Evolutionary conservation across 2,113 vertebrate species (phyloP).

Genomic region (Boleophthalmus pectinirostris): DNA sequence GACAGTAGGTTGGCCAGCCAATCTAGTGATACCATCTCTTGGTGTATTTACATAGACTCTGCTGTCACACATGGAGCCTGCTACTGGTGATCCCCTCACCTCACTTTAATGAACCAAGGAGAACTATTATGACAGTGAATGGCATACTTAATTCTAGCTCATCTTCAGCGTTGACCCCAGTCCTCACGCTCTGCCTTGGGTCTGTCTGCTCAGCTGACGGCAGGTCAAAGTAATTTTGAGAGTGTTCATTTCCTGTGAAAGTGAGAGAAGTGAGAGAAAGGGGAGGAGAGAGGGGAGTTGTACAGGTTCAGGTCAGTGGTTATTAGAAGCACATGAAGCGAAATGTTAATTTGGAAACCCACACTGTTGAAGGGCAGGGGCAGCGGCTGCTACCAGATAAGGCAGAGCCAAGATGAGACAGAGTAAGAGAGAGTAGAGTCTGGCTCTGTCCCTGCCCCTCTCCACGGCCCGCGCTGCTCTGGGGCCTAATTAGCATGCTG

Average conservation of each 20-base stretch:
- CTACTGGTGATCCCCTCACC: conserved; percentile 80
- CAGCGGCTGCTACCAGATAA: conserved; percentile 85
- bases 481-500: conserved; percentile 93
- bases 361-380: conserved; percentile 82
- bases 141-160: conserved; percentile 98
- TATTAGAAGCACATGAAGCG: conserved; percentile 99
- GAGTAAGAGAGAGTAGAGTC: conserved; percentile 60
- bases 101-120: conserved; percentile 94
- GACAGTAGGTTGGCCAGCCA: conserved; percentile 61
- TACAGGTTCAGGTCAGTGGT: conserved; percentile 87
- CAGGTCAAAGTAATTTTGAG: conserved; percentile 97
- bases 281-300: conserved; percentile 45
- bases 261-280: conserved; percentile 64
- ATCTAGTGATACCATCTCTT: conserved; percentile 61
- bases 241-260: conserved; percentile 96
- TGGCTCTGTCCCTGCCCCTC: conserved; percentile 75
- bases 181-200: conserved; percentile 86
- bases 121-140: conserved; percentile 94
- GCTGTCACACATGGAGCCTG: conserved; percentile 47
- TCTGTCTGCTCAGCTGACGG: conserved; percentile 87
- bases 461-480: conserved; percentile 81
- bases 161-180: conserved; percentile 88
- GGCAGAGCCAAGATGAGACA: conserved; percentile 73
- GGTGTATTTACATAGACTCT: conserved; percentile 79
- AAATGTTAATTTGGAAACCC: conserved; percentile 99